Conservation (phyloP, 2,888 invertebrate species). For the Papilio protenor region DNA sequence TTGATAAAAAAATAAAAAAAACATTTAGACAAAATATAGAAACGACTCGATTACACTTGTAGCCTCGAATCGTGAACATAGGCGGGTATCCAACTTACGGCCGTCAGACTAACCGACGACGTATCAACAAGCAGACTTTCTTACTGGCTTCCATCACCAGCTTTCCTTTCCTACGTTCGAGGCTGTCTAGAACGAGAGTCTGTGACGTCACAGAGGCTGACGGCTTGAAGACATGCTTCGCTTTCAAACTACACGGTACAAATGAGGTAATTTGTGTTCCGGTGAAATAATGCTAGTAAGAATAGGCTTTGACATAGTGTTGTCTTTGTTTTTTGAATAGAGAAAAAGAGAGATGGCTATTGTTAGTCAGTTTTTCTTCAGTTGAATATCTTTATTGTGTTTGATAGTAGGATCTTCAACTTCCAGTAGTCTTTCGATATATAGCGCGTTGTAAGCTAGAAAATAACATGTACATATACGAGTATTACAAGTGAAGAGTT, state of each 20-base stretch:
- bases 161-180: conserved; percentile 24
- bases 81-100: conserved; percentile 37
- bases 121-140: conserved; percentile 15
- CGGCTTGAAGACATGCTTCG: conserved; percentile 34
- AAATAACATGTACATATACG: neutral
- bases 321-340: neutral
- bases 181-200: conserved; percentile 7
- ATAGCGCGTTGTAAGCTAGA: neutral
- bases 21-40: neutral
- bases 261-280: conserved; percentile 20
- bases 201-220: conserved; percentile 15
- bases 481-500: neutral
- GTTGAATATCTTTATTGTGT: neutral
- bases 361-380: neutral
- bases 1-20: neutral
- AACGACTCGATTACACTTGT: neutral
- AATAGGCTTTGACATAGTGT: neutral
- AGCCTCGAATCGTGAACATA: conserved; percentile 33
- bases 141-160: conserved; percentile 25
- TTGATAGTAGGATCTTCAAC: neutral
- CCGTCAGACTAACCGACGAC: neutral
- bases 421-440: neutral
- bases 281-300: neutral
- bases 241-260: conserved; percentile 29
- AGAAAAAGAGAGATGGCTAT: too few species aligned